Conservation (phyloP, 1,140 invertebrate species). For the Lasioglossum baleicum region DNA sequence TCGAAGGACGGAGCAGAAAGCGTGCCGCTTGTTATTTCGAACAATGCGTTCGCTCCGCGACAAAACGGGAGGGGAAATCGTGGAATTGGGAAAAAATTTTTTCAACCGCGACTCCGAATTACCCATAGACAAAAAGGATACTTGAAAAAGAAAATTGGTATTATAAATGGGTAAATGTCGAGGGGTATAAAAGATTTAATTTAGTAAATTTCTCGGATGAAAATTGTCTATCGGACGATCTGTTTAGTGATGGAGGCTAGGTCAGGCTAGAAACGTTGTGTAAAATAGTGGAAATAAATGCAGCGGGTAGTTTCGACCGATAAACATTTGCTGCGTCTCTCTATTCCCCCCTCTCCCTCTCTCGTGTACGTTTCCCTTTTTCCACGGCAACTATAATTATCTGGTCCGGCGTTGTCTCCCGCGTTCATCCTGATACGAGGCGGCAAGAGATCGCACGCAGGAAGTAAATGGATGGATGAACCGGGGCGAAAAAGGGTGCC, state of each 20-base stretch:
- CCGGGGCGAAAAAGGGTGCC: slow-evolving; percentile 71
- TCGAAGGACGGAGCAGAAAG: neutral
- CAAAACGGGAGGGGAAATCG: slow-evolving; percentile 30
- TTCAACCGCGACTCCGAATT: slow-evolving; percentile 22
- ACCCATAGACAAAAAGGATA: neutral
- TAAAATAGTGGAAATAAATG: neutral
- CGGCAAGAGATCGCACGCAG: slow-evolving; percentile 44
- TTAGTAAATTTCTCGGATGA: too few relatives aligned
- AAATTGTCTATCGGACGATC: too few relatives aligned
- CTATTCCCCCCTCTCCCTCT: neutral
- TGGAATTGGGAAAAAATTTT: slow-evolving; percentile 17
- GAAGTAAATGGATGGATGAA: slow-evolving; percentile 73
- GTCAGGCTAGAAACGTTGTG: too few relatives aligned
- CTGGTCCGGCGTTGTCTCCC: slow-evolving; percentile 31
- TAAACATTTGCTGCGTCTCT: neutral
- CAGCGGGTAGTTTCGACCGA: too few relatives aligned
- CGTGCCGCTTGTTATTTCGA: slow-evolving; percentile 25
- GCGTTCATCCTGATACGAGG: slow-evolving; percentile 28
- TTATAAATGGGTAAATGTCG: too few relatives aligned
- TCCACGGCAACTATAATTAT: slow-evolving; percentile 38
- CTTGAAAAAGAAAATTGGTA: neutral
- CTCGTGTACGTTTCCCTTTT: neutral
- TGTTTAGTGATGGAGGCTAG: too few relatives aligned
- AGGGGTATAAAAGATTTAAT: too few relatives aligned
- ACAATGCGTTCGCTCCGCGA: slow-evolving; percentile 24